Base-by-base conservation (phyloP, 2,888 invertebrate species). In the Bombylius major region DNA sequence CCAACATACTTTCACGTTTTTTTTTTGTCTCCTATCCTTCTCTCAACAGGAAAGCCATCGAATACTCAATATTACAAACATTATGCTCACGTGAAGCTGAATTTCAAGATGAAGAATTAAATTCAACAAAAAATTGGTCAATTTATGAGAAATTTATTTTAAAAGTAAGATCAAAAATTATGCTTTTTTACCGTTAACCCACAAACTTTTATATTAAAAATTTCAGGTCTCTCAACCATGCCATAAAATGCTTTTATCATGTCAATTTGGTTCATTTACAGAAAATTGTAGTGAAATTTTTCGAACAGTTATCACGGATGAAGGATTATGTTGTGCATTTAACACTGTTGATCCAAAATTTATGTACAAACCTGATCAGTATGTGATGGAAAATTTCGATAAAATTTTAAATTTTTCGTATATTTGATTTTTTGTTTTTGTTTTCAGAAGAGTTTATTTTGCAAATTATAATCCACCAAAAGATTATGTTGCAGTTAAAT, bases 291-390 rank as follows among this genome's bases (percentile, higher is more conserved):
- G 78, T 12, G 78, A 82, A 48, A 66, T 87, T 57, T 89, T 90
- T 70, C 84, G 83, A 64, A 80, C 84, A 0, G 81, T 86, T 48
- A 74, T 89, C 55, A 89, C 90, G 0, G 90, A 91, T 64, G 89
- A 89, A 68, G 90, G 90, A 0, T 77, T 89, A 1, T 91, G 90
- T 67, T 90, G 90, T 70, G 84, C 86, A 5, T 90, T 90, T 68
- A 90, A 90, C 68, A 80, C 82, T 59, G 79, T 89, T 1, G 84
- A 86, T 57, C 77, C 82, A 1, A 78, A 82, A 58, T 79, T 78
- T 56, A 78, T 86, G 71, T 85, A 84, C 42, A 51, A 47, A 51
- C 23, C n/a, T 12, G 55, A 50, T 14, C 23, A 31, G 14, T 47
- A 39, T 32, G 23, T 47, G 12, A 2, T 48, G 13, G 23, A 11